These are phyloP conservation scores for Falcunculus frontatus DNA, from an alignment of 2,113 vertebrate genomes.

Conservation along the genomic window DNA sequence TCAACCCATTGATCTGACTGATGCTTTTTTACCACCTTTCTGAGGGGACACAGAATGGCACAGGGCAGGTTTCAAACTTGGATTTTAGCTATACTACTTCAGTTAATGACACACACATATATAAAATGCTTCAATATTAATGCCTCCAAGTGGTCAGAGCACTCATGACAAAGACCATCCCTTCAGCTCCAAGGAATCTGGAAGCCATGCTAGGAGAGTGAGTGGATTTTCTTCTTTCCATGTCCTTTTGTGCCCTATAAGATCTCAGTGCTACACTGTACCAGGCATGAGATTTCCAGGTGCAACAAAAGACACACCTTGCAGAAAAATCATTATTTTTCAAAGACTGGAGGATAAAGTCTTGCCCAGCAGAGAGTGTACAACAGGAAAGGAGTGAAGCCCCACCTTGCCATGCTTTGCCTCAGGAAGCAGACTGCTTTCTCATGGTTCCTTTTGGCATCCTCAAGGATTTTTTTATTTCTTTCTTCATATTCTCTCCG, in stretches of 20 bases:
- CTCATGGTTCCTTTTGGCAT: slow-evolving; percentile 62
- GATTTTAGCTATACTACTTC: not conserved
- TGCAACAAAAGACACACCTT: not conserved
- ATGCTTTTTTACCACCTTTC: not conserved
- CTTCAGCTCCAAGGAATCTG: not conserved
- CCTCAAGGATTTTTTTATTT: slow-evolving; percentile 66
- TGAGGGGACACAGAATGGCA: not conserved
- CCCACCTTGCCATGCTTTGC: slow-evolving; percentile 80
- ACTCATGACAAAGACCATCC: not conserved
- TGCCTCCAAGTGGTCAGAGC: not conserved
- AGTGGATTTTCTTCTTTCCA: not conserved
- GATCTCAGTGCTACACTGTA: not conserved
- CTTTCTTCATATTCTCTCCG: slow-evolving; percentile 52
- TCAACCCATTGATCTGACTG: not conserved
- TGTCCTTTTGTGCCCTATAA: not conserved
- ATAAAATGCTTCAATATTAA: not conserved
- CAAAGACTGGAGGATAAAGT: not conserved
- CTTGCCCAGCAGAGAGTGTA: not conserved
- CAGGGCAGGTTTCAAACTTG: not conserved
- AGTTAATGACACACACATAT: fast-evolving
- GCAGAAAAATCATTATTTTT: not conserved
- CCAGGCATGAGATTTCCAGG: not conserved
- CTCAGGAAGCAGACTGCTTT: slow-evolving; percentile 78
- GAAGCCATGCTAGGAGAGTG: not conserved
- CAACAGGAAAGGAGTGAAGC: not conserved